Conservation (phyloP, 1,140 invertebrate species). For the Tribolium madens region DNA sequence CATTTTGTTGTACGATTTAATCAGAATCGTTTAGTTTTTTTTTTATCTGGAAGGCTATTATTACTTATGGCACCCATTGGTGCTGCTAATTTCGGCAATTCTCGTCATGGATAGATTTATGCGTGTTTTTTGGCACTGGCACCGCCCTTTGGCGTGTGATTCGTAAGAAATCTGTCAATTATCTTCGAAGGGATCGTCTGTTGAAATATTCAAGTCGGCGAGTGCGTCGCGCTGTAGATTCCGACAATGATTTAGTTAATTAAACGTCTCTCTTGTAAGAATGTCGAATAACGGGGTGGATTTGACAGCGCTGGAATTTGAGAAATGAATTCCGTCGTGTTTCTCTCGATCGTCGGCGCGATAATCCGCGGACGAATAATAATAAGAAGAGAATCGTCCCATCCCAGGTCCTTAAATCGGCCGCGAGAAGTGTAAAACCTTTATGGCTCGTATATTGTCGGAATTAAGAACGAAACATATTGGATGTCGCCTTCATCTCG, state of each 20-base stretch:
- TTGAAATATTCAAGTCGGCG: slow-evolving; percentile 32
- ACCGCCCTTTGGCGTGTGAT: slow-evolving; percentile 14
- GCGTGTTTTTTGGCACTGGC: neutral
- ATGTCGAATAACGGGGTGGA: slow-evolving; percentile 51
- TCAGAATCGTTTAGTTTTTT: neutral
- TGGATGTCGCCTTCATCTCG: slow-evolving; percentile 56
- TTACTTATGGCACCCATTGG: neutral
- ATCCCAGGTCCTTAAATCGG: slow-evolving; percentile 40
- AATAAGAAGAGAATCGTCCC: slow-evolving; percentile 42
- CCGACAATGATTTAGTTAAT: slow-evolving; percentile 53
- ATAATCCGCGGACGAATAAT: slow-evolving; percentile 46
- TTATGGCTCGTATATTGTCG: slow-evolving; percentile 57
- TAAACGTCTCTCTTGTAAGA: slow-evolving; percentile 49
- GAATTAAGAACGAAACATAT: slow-evolving; percentile 58
- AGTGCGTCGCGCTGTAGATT: slow-evolving; percentile 46
- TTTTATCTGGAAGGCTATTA: neutral
- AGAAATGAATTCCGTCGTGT: slow-evolving; percentile 51
- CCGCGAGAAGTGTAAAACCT: slow-evolving; percentile 55
- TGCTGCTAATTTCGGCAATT: neutral
- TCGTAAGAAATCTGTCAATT: slow-evolving; percentile 30
- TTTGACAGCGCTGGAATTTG: slow-evolving; percentile 49
- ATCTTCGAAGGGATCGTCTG: neutral
- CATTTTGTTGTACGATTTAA: slow-evolving; percentile 4
- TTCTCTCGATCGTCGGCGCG: slow-evolving; percentile 48
- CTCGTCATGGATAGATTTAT: neutral